Conservation (phyloP, 2,888 invertebrate species). For the Lepidochitona cinerea region DNA sequence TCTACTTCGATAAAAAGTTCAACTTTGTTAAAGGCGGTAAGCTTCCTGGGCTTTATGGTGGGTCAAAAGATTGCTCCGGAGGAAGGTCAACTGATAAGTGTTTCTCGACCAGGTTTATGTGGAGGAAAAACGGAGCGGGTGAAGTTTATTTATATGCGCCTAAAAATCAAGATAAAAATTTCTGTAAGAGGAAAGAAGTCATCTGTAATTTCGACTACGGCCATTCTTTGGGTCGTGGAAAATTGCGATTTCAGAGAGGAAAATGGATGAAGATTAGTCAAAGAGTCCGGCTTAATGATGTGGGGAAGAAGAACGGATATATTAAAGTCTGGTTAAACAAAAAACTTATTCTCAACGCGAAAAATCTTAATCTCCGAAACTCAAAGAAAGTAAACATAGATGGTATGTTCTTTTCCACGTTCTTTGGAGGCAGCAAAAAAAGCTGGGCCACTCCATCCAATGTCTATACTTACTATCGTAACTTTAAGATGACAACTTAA, state of each 20-base stretch:
- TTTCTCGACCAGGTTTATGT: constrained; percentile 57
- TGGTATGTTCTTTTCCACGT: constrained; percentile 51
- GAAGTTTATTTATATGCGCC: constrained; percentile 55
- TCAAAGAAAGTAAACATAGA: constrained; percentile 35
- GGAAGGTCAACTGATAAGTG: constrained; percentile 41
- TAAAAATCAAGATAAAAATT: constrained; percentile 30
- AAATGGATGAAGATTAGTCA: constrained; percentile 45
- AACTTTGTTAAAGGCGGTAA: constrained; percentile 46
- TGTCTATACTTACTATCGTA: constrained; percentile 47
- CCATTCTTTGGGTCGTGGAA: constrained; percentile 24
- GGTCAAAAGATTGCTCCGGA: constrained; percentile 39
- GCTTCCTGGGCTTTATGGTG: constrained; percentile 48
- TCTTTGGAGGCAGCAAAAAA: constrained; percentile 45
- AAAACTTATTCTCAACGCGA: constrained; percentile 28
- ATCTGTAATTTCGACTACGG: constrained; percentile 32
- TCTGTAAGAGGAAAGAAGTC: constrained; percentile 23
- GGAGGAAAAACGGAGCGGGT: constrained; percentile 46
- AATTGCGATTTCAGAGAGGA: constrained; percentile 27
- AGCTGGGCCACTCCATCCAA: constrained; percentile 42
- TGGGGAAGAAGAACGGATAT: constrained; percentile 35
- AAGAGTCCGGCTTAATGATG: constrained; percentile 43
- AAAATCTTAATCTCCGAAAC: constrained; percentile 33
- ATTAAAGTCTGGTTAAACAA: constrained; percentile 41
- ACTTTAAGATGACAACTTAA: constrained; percentile 28
- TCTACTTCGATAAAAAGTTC: constrained; percentile 32